Base-by-base conservation (phyloP, 2,113 vertebrate genomes). In the Guaruba guarouba region DNA sequence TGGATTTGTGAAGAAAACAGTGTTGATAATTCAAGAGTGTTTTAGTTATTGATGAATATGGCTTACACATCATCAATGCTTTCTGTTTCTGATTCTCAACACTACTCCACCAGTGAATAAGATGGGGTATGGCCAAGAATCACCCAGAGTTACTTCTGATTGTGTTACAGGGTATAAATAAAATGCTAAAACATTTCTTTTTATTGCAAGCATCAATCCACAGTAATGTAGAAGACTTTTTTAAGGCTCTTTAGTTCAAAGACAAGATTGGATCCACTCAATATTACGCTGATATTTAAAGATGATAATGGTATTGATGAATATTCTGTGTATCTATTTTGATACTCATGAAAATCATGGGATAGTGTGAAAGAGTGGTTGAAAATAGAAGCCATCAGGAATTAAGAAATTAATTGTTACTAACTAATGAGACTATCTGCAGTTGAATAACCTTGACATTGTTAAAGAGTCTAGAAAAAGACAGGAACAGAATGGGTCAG, bases 351-450 rank as follows among this genome's bases (percentile, higher is more conserved):
- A 68, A 35, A 84, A 85, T 24, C 6, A 29, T 3, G 6, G 3
- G 43, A 0, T 9, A 73, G 9, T 1, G 6, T 76, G 33, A 73
- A 69, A 57, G 1, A 48, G 5, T 6, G 68, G 1, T 2, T 61
- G 48, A 73, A 79, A 73, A 2, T 27, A 51, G 4, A 48, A 41
- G 4, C 35, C 13, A 35, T 54, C 41, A 66, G 25, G 61, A 62
- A 51, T 20, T 43, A 73, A 77, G 33, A 20, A 66, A 73, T 68
- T 5, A 41, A 51, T 33, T 68, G 2, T 48, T 90, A 19, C 13
- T 46, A 37, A 29, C 33, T 29, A 52, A 4, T 55, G 24, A 78
- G 19, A 41, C 7, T 61, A 13, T 25, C 18, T 61, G 7, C 43
- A 51, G 41, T 37, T 13, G 79, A 68, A 82, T 57, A 48, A 70